Percentiles rank a stretch among this genome's conserved stretches.
These are phyloP conservation scores for Phlogophora meticulosa DNA, from an alignment of 2,888 invertebrate genomes.

Conservation along the genomic window DNA sequence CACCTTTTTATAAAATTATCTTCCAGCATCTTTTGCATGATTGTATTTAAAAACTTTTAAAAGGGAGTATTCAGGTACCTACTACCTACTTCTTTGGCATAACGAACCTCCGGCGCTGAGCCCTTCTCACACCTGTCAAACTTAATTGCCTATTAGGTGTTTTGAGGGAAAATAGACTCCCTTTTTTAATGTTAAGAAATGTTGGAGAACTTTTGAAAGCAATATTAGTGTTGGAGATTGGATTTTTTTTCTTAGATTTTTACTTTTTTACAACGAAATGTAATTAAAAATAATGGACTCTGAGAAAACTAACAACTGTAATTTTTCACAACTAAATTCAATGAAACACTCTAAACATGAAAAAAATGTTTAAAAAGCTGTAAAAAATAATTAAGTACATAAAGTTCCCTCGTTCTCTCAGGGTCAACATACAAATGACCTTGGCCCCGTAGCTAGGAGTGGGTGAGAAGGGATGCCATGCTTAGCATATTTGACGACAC, in stretches of 20 bases:
- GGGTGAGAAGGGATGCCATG: constrained; percentile 37
- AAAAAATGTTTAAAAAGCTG: constrained; percentile 2
- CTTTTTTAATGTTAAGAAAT: constrained; percentile 49
- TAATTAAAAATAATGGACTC: background rate
- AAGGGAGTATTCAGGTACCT: background rate
- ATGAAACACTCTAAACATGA: background rate
- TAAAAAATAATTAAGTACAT: background rate
- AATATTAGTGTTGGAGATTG: no score
- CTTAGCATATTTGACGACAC: constrained; percentile 53
- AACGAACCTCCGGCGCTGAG: constrained; percentile 5
- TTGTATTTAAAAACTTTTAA: background rate
- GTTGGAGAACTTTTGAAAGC: no score
- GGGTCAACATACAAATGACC: constrained; percentile 1
- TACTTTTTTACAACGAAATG: constrained; percentile 6
- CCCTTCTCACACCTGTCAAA: constrained; percentile 63
- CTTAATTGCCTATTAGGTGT: constrained; percentile 63
- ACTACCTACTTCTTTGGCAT: background rate
- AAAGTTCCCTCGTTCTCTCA: background rate
- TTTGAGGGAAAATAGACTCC: constrained; percentile 46
- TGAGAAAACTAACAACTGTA: background rate
- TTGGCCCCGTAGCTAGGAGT: constrained; percentile 12
- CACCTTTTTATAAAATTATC: no score
- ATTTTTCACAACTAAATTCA: background rate
- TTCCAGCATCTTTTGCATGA: background rate
- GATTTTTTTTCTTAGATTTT: no score